Conservation (phyloP, 2,113 vertebrate species). For the Nyctereutes procyonoides region DNA sequence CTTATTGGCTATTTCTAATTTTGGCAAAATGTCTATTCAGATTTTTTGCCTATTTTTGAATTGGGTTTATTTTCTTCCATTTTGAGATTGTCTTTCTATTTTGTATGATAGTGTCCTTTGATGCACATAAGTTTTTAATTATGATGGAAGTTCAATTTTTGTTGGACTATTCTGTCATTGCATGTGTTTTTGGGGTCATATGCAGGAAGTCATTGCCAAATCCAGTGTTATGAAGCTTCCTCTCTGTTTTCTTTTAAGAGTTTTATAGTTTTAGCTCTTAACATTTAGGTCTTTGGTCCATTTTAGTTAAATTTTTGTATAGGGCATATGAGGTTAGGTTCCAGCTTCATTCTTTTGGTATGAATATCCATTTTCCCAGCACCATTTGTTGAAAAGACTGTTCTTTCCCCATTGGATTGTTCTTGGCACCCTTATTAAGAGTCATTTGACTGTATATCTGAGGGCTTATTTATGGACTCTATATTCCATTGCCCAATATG, state of each 20-base stretch:
- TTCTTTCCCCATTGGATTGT: not conserved
- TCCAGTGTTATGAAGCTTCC: not conserved
- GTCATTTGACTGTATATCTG: not conserved
- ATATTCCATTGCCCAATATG: not conserved
- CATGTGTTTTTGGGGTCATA: slow-evolving; percentile 22
- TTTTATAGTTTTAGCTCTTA: not conserved
- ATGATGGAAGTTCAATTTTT: not conserved
- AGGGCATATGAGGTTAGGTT: not conserved
- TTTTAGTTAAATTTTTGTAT: slow-evolving; percentile 31
- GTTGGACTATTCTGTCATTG: not conserved
- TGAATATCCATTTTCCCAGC: not conserved
- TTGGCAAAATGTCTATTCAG: not conserved
- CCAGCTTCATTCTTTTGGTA: not conserved
- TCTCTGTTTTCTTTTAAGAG: not conserved
- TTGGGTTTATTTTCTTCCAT: not conserved
- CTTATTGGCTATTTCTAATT: not conserved
- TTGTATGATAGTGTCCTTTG: not conserved
- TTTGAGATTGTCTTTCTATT: not conserved
- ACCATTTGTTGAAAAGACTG: not conserved
- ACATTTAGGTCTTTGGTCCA: not conserved
- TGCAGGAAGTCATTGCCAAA: not conserved
- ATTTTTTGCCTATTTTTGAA: not conserved
- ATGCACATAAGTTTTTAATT: not conserved
- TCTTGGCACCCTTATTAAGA: not conserved
- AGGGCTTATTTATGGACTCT: not conserved